Evolutionary conservation across 1,140 invertebrate species (phyloP), one percentile per base, ranked within the genome.

Genomic region (Drosophila sechellia): DNA sequence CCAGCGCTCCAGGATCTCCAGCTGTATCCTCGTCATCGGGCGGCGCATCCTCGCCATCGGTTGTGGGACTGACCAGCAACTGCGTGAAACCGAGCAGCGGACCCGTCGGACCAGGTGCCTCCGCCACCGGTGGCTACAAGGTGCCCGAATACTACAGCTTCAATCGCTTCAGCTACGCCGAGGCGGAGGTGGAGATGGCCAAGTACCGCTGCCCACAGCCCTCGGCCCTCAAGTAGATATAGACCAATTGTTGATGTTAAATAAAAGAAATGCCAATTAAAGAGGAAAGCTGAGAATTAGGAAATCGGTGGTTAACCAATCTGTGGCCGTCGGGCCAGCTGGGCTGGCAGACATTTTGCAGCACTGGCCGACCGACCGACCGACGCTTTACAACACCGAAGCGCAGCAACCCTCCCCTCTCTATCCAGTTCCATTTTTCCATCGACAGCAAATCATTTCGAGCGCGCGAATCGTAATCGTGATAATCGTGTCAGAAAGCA

Each of bases 91-190:
- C 94, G 27, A 92, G 94, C 27, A 91, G 90, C 2, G 79, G 92
- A 68, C 94, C 95, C 4, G 95, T 97, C 55, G 95, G 96, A 5
- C 96, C 96, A 40, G 95, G 95, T 42, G 96, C 96, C 35, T 93
- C 95, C 1, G 96, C 97, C 89, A 92, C 93, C 63, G 94, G 94
- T 35, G 93, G 94, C 3, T 98, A 98, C 85, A 97, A 97, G 93
- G 96, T 97, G 81, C 96, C 96, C 0, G 97, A 98, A 93, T 98
- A 98, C 90, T 98, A 95, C 83, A 95, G 94, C 72, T 97, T 97
- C 79, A 94, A 97, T 81, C 93, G 94, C 25, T 95, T 94, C 77
- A 96, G 95, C 64, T 98, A 95, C 83, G 96, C 95, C 75, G 96
- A 98, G 92, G 95, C 97, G 50, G 96, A 98, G 94, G 94, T 97